Base-by-base conservation (phyloP, 2,888 invertebrate genomes). In the Exocentrus adspersus region DNA sequence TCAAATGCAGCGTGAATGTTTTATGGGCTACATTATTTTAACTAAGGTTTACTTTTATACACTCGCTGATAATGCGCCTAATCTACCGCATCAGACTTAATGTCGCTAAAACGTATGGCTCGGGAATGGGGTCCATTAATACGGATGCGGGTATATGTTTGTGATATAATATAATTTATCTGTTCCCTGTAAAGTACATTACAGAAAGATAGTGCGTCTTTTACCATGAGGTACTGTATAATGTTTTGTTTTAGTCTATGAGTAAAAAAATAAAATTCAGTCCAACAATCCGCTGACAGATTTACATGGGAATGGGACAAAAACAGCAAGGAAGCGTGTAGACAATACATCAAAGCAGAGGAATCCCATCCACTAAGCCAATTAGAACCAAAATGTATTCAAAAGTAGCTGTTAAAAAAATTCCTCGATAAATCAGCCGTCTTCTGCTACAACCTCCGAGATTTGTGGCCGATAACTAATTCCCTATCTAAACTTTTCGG, bases 1-100 rank as follows among this genome's bases (percentile, higher is more conserved):
- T 68, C 68, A 71, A 72, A 70, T 70, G 69, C 71, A 71, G 54
- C 71, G 72, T 72, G 71, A 65, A 71, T 72, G 70, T 71, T 72
- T 72, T 72, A 72, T 71, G 70, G 64, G 57, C 56, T 64, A 60
- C 68, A 71, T 72, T 72, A 66, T 68, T 60, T 62, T 61, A 51
- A 69, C 69, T 59, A 61, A 64, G 51, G 65, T 69, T 63, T 62
- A 65, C 65, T 69, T 68, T 69, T 63, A 67, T 59, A 63, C 62
- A 24, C 37, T 45, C 16, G 42, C 54, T 54, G 68, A 68, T 63
- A 64, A 62, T 63, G 50, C 42, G 60, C 24, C 60, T 65, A 65
- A 68, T 68, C 65, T 59, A 53, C 61, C 63, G 45, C 50, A 65
- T 68, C 60, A 54, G 50, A 37, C 46, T 58, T 54, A 53, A 60